Base-by-base conservation (phyloP, 2,888 invertebrate species). In the Melanostoma scalare region DNA sequence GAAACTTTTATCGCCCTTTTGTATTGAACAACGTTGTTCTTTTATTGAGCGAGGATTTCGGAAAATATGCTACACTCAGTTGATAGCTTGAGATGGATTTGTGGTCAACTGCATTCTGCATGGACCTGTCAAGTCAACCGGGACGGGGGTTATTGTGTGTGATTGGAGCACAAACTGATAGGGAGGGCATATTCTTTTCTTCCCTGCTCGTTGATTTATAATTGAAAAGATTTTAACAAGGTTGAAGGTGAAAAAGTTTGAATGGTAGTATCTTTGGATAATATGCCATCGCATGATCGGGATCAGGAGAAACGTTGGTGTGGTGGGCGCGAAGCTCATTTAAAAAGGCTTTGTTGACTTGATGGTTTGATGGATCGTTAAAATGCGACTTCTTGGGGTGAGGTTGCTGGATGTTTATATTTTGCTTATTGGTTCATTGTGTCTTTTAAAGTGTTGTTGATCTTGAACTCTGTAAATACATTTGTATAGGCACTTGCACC, bases 201-300 rank as follows among this genome's bases (percentile, higher is more conserved):
- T 67, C 69, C 55, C 42, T 63, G 58, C 78, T 84, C 74, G 69
- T 79, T 85, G 85, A 80, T 79, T 76, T 79, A 85, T 85, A 85
- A 85, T 80, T 85, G 85, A 85, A 85, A 85, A 85, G 80, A 63
- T 76, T 76, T 85, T 85, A 85, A 85, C 85, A 80, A 85, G 85
- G 85, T 85, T 85, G 80, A 85, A 85, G 80, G 85, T 85, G 85
- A 85, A 67, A 68, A 75, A 78, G 56, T 53, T 72, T 74, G 68
- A 77, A 76, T 67, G 61, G 1, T 0, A 42, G 40, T 53, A 44
- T 56, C 10, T 56, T 50, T 20, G 60, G 55, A 52, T 60, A 42
- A 46, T 44, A 10, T 31, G 38, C 31, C 35, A 8, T 3, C n/a
- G 40, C 46, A 9, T 20, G 61, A 46, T 46, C 61, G 61, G 55